These are phyloP conservation scores for Callosobruchus maculatus DNA, from an alignment of 2,888 invertebrate genomes.

Conservation along the genomic window DNA sequence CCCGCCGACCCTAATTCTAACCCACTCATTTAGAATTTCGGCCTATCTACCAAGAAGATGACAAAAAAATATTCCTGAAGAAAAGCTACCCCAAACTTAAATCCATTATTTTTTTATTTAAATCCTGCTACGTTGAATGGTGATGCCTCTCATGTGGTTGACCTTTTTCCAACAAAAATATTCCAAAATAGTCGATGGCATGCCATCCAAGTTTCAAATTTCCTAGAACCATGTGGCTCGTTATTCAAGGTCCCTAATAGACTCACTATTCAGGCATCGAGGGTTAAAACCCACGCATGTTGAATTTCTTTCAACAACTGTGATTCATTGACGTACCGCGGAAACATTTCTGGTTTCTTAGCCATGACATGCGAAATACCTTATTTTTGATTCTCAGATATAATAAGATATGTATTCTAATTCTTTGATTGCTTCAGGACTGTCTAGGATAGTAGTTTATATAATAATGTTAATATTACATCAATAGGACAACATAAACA, in stretches of 20 bases:
- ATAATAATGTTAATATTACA: no score
- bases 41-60: no score
- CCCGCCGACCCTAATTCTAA: no score
- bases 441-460: no score
- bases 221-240: slow-evolving; percentile 26
- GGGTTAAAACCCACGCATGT: not conserved
- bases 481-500: no score
- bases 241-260: slow-evolving; percentile 18
- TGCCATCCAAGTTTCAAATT: slow-evolving; percentile 27
- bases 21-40: no score
- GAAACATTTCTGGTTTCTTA: not conserved
- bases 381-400: no score
- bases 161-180: not conserved
- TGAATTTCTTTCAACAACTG: not conserved
- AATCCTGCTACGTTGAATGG: not conserved
- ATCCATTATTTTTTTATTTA: not conserved
- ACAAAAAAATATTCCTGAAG: no score
- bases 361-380: no score
- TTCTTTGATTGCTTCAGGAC: no score
- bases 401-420: no score
- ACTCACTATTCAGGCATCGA: slow-evolving; percentile 1
- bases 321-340: not conserved
- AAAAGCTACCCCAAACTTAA: no score
- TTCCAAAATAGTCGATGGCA: not conserved
- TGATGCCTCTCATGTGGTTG: not conserved